Evolutionary conservation across 2,888 invertebrate species (phyloP), one percentile per base, ranked within the genome.

Genomic region (Mylabris sibirica): DNA sequence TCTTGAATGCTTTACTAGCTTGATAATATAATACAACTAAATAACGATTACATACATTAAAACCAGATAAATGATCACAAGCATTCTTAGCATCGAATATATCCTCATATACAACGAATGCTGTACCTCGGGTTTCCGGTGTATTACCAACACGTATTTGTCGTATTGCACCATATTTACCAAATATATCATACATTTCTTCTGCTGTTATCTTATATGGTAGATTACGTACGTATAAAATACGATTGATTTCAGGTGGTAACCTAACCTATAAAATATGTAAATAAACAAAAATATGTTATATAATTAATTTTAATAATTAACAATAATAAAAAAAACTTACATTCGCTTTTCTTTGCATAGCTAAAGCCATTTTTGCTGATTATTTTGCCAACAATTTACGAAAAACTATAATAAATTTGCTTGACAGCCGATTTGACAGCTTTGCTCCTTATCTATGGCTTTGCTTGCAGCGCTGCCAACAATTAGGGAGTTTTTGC

Each of bases 171-270:
- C 99, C 99, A 87, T 99, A 99, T 88, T 99, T 99, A 20, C 99
- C 99, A 89, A 99, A 99, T 74, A 99, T 99, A 86, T 99, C 99
- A 83, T 99, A 99, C 99, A 99, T 99, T 90, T 99, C 99, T 86
- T 99, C 99, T 6, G 96, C 97, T 63, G 98, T 98, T 77, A 99
- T 99, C 89, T 99, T 99, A 82, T 99, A 99, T 0, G 99, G 99
- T 70, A 99, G 88, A 87, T 99, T 99, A 80, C 99, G 89, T 11
- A 99, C 93, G 83, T 98, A 99, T 3, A 99, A 87, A 69, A 99
- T 95, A 82, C 99, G 89, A 83, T 99, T 99, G 2, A 99, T 99
- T 88, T 99, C 99, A 72, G 99, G 99, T 34, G 99, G 99, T 72
- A 99, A 89, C 75, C 99, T 91, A 65, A 98, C 97, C 97, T 98